Conservation (phyloP, 2,113 vertebrate species). For the Zosterops pallidus region DNA sequence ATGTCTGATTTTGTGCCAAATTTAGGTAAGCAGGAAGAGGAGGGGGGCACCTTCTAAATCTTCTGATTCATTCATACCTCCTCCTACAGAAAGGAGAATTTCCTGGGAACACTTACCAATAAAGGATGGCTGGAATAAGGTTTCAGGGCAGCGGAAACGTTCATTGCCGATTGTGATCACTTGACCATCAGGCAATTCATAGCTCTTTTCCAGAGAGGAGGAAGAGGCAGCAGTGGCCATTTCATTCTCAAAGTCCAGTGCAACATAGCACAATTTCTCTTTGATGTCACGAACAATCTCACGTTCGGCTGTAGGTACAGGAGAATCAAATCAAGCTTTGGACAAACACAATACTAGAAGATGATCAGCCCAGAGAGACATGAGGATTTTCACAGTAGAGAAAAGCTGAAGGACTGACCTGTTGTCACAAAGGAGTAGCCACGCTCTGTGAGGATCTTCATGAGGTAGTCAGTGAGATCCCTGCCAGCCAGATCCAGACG, state of each 20-base stretch:
- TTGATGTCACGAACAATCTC: constrained; percentile 97
- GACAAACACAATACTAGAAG: not conserved
- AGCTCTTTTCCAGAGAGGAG: constrained; percentile 94
- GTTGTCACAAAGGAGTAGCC: constrained; percentile 96
- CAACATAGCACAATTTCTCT: constrained; percentile 93
- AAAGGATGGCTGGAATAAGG: constrained; percentile 95
- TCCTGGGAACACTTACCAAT: constrained; percentile 82
- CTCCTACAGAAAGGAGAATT: not conserved
- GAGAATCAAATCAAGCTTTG: constrained; percentile 15
- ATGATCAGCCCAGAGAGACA: not conserved
- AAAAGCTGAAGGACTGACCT: constrained; percentile 71
- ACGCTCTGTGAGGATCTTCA: constrained; percentile 96
- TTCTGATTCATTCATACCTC: not conserved
- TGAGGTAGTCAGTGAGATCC: constrained; percentile 96
- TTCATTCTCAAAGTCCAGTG: constrained; percentile 95
- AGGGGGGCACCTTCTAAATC: not conserved
- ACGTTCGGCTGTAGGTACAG: constrained; percentile 82
- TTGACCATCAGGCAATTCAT: constrained; percentile 93
- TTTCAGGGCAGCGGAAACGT: constrained; percentile 95
- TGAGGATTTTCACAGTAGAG: not conserved
- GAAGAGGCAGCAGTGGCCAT: constrained; percentile 96
- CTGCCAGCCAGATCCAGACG: constrained; percentile 87
- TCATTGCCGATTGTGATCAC: constrained; percentile 97
- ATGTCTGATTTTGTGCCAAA: not conserved
- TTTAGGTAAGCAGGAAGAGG: not conserved